phyloP scores from a whole-genome alignment of 2,113 vertebrate species.

The Salvelinus fontinalis region DNA sequence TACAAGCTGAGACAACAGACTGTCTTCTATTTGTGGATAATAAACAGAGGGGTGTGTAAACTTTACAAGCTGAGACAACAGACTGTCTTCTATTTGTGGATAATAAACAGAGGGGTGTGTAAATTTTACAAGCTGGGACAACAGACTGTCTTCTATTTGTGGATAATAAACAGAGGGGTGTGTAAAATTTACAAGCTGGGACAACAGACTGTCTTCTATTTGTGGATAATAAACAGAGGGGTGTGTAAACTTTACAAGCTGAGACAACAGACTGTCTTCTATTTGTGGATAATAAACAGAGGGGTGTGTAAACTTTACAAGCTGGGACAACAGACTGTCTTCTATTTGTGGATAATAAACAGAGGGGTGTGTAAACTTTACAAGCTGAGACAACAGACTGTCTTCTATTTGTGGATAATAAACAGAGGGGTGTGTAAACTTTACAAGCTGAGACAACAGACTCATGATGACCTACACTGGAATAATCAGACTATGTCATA shows the following conservation, averaged over 20 bases:
- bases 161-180: constrained; percentile 69
- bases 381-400: constrained; percentile 68
- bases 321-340: constrained; percentile 40
- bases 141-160: constrained; percentile 13
- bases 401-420: constrained; percentile 43
- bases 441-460: constrained; percentile 71
- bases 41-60: constrained; percentile 64
- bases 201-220: constrained; percentile 36
- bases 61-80: constrained; percentile 37
- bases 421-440: constrained; percentile 69
- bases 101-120: constrained; percentile 70
- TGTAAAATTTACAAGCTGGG: constrained; percentile 72
- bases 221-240: constrained; percentile 66
- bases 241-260: constrained; percentile 44
- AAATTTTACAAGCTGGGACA: constrained; percentile 72
- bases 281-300: constrained; percentile 63
- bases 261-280: constrained; percentile 13
- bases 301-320: constrained; percentile 34
- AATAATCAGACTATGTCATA: not conserved
- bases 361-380: constrained; percentile 66
- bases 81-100: constrained; percentile 14
- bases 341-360: constrained; percentile 57
- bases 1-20: constrained; percentile 44
- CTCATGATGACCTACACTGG: constrained; percentile 66
- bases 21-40: constrained; percentile 31